Conservation (phyloP, 1,140 invertebrate species). For the Euura saliciscinereae region DNA sequence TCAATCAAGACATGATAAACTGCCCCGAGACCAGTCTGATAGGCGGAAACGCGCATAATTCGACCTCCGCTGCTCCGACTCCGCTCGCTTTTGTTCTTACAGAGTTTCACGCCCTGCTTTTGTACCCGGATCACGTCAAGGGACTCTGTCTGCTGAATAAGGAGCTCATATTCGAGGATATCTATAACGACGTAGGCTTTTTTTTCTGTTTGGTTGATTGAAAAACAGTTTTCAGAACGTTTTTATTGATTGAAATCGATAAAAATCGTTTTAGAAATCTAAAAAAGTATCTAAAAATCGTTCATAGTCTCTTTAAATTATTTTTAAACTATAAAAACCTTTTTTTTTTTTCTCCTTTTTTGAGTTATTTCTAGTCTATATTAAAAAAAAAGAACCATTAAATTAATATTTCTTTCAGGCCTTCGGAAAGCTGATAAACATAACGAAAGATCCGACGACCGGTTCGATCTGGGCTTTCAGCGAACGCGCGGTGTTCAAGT, state of each 20-base stretch:
- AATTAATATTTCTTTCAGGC: conserved; percentile 60
- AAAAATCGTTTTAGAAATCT: not conserved
- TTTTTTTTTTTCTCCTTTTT: not conserved
- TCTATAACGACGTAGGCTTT: conserved; percentile 70
- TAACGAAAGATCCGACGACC: conserved; percentile 81
- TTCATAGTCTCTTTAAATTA: not conserved
- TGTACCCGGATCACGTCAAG: conserved; percentile 84
- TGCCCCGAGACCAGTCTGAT: conserved; percentile 61
- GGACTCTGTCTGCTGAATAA: conserved; percentile 87
- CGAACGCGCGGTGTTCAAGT: conserved; percentile 83
- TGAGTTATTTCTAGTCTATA: no score
- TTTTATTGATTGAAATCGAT: conserved; percentile 14
- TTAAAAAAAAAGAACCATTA: conserved; percentile 5
- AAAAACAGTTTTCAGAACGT: conserved; percentile 7
- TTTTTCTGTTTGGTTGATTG: conserved; percentile 19
- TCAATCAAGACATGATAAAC: conserved; percentile 66
- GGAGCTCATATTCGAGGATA: conserved; percentile 86
- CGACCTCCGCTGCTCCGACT: conserved; percentile 35
- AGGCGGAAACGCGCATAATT: conserved; percentile 33
- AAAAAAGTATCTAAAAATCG: no score
- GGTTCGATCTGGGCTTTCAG: conserved; percentile 86
- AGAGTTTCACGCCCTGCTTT: conserved; percentile 87
- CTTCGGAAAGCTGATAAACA: conserved; percentile 80
- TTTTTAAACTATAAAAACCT: not conserved
- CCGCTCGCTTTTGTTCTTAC: conserved; percentile 85